A percentile compares a stretch with the other conserved stretches of the same genome.
phyloP scores from a whole-genome alignment of 2,113 vertebrate genomes.

The Triplophysa dalaica region DNA sequence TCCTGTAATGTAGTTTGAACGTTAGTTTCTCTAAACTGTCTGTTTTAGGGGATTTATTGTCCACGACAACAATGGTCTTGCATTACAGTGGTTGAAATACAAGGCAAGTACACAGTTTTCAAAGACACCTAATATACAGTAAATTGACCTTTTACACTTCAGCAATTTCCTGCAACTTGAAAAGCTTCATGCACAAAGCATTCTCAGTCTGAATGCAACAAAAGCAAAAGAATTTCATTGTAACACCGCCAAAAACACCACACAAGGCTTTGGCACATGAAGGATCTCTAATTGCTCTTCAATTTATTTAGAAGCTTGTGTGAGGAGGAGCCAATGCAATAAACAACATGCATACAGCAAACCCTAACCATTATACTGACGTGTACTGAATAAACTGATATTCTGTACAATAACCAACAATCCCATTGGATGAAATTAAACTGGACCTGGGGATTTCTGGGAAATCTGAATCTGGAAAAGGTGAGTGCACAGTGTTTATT shows the following conservation, averaged over 20 bases:
- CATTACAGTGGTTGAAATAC: slow-evolving; percentile 47
- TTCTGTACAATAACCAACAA: neutral
- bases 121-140: no score
- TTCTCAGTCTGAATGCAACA: neutral
- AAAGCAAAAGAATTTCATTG: slow-evolving; percentile 4
- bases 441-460: neutral
- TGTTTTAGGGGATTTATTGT: slow-evolving; percentile 28
- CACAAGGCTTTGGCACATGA: neutral
- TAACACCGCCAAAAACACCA: neutral
- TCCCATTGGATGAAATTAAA: neutral
- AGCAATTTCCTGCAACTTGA: no score
- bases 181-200: neutral
- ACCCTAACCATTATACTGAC: neutral
- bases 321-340: slow-evolving; percentile 38
- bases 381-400: no score
- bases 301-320: slow-evolving; percentile 2
- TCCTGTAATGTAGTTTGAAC: slow-evolving; percentile 36
- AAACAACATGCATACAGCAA: slow-evolving; percentile 1
- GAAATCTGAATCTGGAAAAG: neutral
- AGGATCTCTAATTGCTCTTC: slow-evolving; percentile 4
- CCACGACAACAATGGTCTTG: slow-evolving; percentile 19
- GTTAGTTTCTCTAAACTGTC: slow-evolving; percentile 36
- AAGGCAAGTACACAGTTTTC: neutral
- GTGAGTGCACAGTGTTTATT: slow-evolving; percentile 13
- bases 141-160: no score